phyloP scores from a whole-genome alignment of 2,888 invertebrate species.

The Spilarctia lutea region DNA sequence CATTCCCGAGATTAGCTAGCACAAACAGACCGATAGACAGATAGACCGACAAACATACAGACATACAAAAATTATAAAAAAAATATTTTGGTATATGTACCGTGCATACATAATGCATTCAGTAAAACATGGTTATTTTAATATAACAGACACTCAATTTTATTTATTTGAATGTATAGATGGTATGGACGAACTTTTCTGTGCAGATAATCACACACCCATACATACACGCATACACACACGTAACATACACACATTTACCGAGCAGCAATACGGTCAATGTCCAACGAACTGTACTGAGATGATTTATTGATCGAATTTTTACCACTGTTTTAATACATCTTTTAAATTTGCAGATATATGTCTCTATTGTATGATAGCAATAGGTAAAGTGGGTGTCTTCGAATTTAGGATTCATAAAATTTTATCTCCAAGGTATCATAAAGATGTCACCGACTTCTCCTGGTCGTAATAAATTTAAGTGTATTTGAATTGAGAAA shows the following conservation, averaged over 20 bases:
- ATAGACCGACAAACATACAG: too few species aligned
- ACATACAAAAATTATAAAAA: too few species aligned
- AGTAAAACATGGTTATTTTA: too few species aligned
- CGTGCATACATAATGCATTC: too few species aligned
- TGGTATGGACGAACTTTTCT: too few species aligned
- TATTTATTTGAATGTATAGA: too few species aligned
- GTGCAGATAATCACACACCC: too few species aligned
- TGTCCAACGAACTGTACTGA: neutral
- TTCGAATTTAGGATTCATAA: slow-evolving; percentile 18
- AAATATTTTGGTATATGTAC: too few species aligned
- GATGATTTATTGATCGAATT: neutral
- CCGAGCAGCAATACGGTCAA: neutral
- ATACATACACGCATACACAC: neutral
- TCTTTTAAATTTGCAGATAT: neutral
- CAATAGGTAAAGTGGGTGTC: neutral
- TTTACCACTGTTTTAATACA: neutral
- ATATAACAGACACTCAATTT: too few species aligned
- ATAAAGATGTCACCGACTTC: slow-evolving; percentile 9
- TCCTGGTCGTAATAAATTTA: neutral
- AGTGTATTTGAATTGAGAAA: neutral
- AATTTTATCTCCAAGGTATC: slow-evolving; percentile 10
- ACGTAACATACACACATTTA: neutral
- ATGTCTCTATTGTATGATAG: neutral
- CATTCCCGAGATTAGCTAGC: too few species aligned
- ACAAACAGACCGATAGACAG: too few species aligned